Conservation (phyloP, 2,888 invertebrate species). For the Drosophila dives region DNA sequence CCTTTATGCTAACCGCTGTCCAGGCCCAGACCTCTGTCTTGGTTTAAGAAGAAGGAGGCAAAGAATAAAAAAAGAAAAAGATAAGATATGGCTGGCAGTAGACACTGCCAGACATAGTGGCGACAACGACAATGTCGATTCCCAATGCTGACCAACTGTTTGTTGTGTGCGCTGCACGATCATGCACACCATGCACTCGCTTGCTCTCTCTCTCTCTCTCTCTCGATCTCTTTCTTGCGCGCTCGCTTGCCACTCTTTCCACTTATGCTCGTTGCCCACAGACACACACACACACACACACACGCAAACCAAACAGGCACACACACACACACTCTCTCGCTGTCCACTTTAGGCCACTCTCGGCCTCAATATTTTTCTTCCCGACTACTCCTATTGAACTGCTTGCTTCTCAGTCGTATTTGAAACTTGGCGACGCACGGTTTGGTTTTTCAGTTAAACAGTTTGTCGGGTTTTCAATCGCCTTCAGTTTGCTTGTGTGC, state of each 20-base stretch:
- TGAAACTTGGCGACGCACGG: conserved; percentile 77
- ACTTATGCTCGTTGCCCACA: not conserved
- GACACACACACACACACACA: not conserved
- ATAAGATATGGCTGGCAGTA: conserved; percentile 82
- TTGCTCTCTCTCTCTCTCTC: conserved; percentile 6
- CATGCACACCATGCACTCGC: conserved; percentile 15
- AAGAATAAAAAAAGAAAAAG: conserved; percentile 66
- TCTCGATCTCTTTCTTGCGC: conserved; percentile 5
- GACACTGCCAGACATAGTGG: conserved; percentile 83
- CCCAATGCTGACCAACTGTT: conserved; percentile 48
- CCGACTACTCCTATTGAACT: conserved; percentile 65
- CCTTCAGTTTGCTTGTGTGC: conserved; percentile 20
- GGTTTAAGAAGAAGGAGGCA: conserved; percentile 31
- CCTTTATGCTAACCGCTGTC: conserved; percentile 69
- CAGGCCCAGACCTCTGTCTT: conserved; percentile 27
- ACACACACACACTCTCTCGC: conserved; percentile 19
- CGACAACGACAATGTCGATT: conserved; percentile 75
- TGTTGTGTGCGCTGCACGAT: conserved; percentile 35
- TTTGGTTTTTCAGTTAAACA: conserved; percentile 53
- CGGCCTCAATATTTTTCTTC: conserved; percentile 48
- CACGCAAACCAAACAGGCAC: not conserved
- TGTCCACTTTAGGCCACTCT: conserved; percentile 70
- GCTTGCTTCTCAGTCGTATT: conserved; percentile 73
- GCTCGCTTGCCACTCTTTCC: conserved; percentile 18
- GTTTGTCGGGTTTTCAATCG: conserved; percentile 53